Evolutionary conservation across 1,140 invertebrate genomes (phyloP).

Genomic region (Camponotus pennsylvanicus): DNA sequence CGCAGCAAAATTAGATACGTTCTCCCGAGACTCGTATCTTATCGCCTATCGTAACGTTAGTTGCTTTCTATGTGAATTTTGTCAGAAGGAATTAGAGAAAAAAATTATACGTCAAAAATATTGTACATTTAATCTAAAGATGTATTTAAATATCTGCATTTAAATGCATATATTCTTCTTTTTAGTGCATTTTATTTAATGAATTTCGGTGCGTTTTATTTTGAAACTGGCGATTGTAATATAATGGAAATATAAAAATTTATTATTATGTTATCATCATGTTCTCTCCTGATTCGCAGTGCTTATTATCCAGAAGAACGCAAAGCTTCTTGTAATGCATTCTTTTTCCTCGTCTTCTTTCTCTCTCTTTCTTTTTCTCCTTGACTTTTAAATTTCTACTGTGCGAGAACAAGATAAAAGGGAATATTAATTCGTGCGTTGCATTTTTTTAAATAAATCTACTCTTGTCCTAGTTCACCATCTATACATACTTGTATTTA

Average conservation of each 20-base stretch:
- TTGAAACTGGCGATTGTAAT: slow-evolving; percentile 6
- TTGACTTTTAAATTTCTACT: slow-evolving; percentile 31
- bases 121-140: slow-evolving; percentile 7
- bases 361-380: neutral
- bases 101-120: neutral
- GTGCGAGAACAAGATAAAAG: slow-evolving; percentile 18
- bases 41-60: neutral
- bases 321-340: slow-evolving; percentile 35
- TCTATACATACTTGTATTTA: slow-evolving; percentile 12
- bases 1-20: slow-evolving; percentile 44
- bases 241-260: slow-evolving; percentile 8
- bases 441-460: slow-evolving; percentile 43
- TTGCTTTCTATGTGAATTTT: slow-evolving; percentile 23
- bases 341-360: neutral
- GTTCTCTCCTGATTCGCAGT: neutral
- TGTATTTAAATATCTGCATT: no score
- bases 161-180: neutral
- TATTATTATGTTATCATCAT: slow-evolving; percentile 42
- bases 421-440: slow-evolving; percentile 40
- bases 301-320: slow-evolving; percentile 44
- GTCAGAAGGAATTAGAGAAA: neutral
- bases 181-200: neutral
- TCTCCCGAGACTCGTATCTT: slow-evolving; percentile 52
- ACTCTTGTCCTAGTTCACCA: slow-evolving; percentile 31
- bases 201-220: neutral